A percentile compares a stretch with the other conserved stretches of the same genome.
phyloP scores from a whole-genome alignment of 2,888 invertebrate species.

The Papilio elwesi region DNA sequence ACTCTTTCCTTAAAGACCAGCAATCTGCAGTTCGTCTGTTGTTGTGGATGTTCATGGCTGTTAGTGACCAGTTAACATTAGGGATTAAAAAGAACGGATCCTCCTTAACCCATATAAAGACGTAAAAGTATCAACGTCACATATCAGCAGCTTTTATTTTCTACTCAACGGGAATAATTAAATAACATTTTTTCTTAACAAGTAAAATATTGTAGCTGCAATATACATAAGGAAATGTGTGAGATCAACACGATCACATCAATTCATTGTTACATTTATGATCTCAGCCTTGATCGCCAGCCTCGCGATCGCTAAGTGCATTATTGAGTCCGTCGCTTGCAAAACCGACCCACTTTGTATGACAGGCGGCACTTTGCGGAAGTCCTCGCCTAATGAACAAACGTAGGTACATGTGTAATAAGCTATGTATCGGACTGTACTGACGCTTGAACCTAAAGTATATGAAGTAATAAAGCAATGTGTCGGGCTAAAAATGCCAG shows the following conservation, averaged over 20 bases:
- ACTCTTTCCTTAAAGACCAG: no score
- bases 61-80: no score
- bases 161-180: background rate
- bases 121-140: no score
- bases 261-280: slow-evolving; percentile 29
- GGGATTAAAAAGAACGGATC: no score
- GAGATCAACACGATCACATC: slow-evolving; percentile 14
- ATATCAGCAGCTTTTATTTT: no score
- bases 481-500: background rate
- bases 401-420: slow-evolving; percentile 29
- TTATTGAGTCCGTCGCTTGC: slow-evolving; percentile 35
- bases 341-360: slow-evolving; percentile 38
- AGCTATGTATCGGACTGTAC: background rate
- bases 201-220: background rate
- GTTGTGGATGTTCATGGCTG: no score
- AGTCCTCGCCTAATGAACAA: slow-evolving; percentile 37
- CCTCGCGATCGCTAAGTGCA: slow-evolving; percentile 32
- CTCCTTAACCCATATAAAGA: no score
- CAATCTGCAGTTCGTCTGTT: no score
- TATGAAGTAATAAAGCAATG: background rate
- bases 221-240: slow-evolving; percentile 3
- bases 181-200: background rate
- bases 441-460: background rate
- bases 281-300: slow-evolving; percentile 37
- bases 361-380: slow-evolving; percentile 36